Base-by-base conservation (phyloP, 2,113 vertebrate species). In the Cacatua alba region DNA sequence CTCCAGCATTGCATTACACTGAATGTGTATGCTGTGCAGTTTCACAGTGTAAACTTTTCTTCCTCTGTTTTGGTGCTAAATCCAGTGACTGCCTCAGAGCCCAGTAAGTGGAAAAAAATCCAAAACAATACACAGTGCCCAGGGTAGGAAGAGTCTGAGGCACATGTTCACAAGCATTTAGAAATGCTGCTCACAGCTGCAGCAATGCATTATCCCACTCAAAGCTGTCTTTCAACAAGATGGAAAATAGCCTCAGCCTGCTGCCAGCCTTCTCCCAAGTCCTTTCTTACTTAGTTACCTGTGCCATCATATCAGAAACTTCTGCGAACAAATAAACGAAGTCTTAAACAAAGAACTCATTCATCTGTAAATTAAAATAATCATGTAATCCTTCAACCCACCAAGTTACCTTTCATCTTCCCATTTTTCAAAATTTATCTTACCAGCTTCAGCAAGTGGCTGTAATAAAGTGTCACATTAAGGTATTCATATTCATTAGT, bases 401-500 rank as follows among this genome's bases (percentile, higher is more conserved):
- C 75, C 52, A 87, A 91, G 24, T 96, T 95, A 97, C 43, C 84
- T 96, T 97, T 97, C 88, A 97, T 97, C 88, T 89, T 92, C 84
- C 82, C 28, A 53, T 82, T 92, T 95, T 87, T 21, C 65, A 7
- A 31, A 90, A 92, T 89, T 95, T 95, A 96, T 96, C 86, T 97
- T 82, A 70, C 92, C 64, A 88, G 92, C 78, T 97, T 94, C 78
- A 96, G 93, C 94, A 97, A 97, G 96, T 97, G 96, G 97, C 95
- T 90, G 62, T 93, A 97, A 97, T 97, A 96, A 97, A 87, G 78
- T 93, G 93, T 93, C 96, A 96, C 65, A 91, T 97, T 97, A 97
- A 97, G 97, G 93, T 96, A 97, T 97, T 96, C 97, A 96, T 96
- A 97, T 94, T 97, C 95, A 97, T 97, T 98, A 97, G 91, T 74